Evolutionary conservation across 1,140 invertebrate genomes (phyloP), one percentile per base, ranked within the genome.

Genomic region (Macrocentrus cingulum): DNA sequence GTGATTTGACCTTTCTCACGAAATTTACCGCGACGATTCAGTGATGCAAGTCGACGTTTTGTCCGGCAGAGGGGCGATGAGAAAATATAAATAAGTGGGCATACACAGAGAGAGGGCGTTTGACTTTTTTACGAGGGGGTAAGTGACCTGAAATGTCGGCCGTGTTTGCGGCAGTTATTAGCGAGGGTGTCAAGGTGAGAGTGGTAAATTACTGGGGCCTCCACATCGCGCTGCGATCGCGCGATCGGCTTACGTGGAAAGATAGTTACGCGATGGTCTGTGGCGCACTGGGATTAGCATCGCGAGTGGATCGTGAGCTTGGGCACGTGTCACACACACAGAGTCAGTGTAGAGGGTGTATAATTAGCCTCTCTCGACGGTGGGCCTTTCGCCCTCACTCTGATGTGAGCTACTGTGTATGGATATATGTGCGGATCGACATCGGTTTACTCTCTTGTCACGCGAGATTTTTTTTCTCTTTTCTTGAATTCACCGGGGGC

Each of bases 201-300:
- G 25, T 5, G 25, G 25, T 29, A 9, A 9, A 9, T 29, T 29
- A 29, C n/a, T n/a, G n/a, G n/a, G n/a, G n/a, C n/a, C n/a, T n/a
- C n/a, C n/a, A n/a, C n/a, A 36, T 32, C 49, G 57, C 32, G 19
- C 45, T 46, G 20, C 29, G 57, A 63, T 63, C 57, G 44, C 23
- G 46, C 46, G 56, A 62, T 58, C 55, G 39, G 36, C 34, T 20
- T 34, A 49, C 20, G 29, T 41, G 11, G 36, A 50, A 60, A 56
- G 74, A 76, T 76, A 75, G 74, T 73, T 72, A 76, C 69, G 69
- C 67, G 69, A 70, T 64, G n/a, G n/a, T n/a, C n/a, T 32, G 52
- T 19, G 36, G 36, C 8, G 36, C 36, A 11, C 29, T 34, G 3
- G 15, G 36, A 13, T 39, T 39, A n/a, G 11, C 13, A 39, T 29